Base-by-base conservation (phyloP, 2,113 vertebrate genomes). In the Carassius auratus region DNA sequence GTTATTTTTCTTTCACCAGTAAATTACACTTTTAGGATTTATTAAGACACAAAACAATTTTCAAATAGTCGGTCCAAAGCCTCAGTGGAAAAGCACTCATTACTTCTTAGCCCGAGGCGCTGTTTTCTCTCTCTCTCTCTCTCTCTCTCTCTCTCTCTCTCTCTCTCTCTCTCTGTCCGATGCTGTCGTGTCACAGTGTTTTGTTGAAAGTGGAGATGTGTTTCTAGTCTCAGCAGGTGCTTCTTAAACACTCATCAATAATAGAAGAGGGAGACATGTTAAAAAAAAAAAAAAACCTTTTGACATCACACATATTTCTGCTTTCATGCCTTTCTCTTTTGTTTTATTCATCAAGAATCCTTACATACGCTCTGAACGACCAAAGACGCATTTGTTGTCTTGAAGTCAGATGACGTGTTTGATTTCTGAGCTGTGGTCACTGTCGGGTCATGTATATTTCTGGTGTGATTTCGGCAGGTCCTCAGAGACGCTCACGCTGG, bases 1-100 rank as follows among this genome's bases (percentile, higher is more conserved):
- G 96, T 96, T 97, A 96, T 96, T 96, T 94, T 92, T 94, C 92
- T 95, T 97, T 96, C 95, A 93, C 93, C 94, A 96, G 95, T 96
- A 97, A 97, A 98, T 97, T 96, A 97, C 96, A 98, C 97, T 96
- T 98, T 98, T 97, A 97, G 96, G 96, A 97, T 97, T 98, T 98
- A 98, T 99, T 97, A 98, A 97, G 97, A 98, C 96, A 97, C 97
- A 95, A 97, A 97, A 97, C 96, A 95, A 94, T 97, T 97, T 97
- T 96, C 95, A 96, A 97, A 97, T 95, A 95, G 96, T 94, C 95
- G 95, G 95, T 95, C 95, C 94, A 96, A 95, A 96, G 94, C 95
- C 96, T 97, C 96, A 89, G 91, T 90, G 95, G 96, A 98, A 96
- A 97, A 95, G 95, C 95, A 95, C 97, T 99, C 97, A 98, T 99